Evolutionary conservation across 2,797 vertebrate genomes (phyloP), one percentile per base, ranked within the genome.

Genomic region (Pelobates cultripes): DNA sequence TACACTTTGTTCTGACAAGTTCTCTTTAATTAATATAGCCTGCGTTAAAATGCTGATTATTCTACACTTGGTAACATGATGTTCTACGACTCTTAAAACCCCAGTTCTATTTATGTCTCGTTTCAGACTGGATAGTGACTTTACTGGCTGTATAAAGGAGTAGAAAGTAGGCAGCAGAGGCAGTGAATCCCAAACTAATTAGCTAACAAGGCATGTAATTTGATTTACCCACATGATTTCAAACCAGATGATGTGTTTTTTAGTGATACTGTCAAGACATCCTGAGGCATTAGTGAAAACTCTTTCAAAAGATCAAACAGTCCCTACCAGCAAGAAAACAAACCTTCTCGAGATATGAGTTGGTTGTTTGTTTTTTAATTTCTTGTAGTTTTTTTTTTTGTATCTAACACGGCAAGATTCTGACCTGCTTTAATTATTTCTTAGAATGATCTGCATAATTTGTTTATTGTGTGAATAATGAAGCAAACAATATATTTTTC

Each of bases 121-220:
- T 87, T 78, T 75, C 15, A 45, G 44, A 81, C 73, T 61, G 70
- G 66, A 13, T 7, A 1, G 72, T 76, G 47, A 83, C 63, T 73
- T 84, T 83, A 76, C 84, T 78, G 71, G 79, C 86, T 63, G 68
- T 68, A 72, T 5, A 87, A 84, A 85, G 80, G 88, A 88, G 85
- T 69, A 83, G 43, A 4, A 78, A 55, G 75, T 86, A 89, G 85
- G 64, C 77, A 75, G 83, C 84, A 74, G 55, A 78, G 78, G 89
- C 70, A 80, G 87, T 85, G 85, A 86, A 85, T 90, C 86, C 68
- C 70, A 87, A 87, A 79, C 88, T 91, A 89, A 92, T 91, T 90
- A 90, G 85, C 88, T 90, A 90, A 88, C 89, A 88, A 89, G 81
- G 75, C 82, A 0, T 91, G 86, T 92, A 90, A 92, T 92, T 91